Percentiles rank a stretch among this genome's conserved stretches.
These are phyloP conservation scores for Rissa tridactyla DNA, from an alignment of 2,113 vertebrate genomes.

Conservation along the genomic window DNA sequence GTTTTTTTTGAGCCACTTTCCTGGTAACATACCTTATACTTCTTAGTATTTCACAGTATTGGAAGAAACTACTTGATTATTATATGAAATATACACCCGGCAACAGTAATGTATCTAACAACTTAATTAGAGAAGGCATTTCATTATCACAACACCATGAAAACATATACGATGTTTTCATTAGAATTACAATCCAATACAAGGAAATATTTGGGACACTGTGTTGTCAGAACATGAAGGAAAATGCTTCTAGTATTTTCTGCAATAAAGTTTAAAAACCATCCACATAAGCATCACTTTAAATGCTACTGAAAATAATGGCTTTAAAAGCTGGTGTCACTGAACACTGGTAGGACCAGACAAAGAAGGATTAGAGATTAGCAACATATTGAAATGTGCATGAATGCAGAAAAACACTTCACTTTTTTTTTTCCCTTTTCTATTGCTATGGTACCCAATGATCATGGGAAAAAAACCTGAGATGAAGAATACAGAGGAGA, in stretches of 20 bases:
- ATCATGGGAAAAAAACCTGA: conserved; percentile 41
- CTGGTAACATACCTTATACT: not conserved
- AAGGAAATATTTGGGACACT: not conserved
- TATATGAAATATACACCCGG: not conserved
- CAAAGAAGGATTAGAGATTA: conserved; percentile 20
- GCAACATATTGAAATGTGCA: conserved; percentile 26
- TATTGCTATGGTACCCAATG: conserved; percentile 8
- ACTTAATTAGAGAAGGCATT: not conserved
- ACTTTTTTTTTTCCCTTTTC: not conserved
- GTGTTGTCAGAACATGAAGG: not conserved
- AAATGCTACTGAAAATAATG: not conserved
- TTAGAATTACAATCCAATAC: not conserved
- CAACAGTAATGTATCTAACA: not conserved
- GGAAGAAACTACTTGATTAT: not conserved
- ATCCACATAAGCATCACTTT: not conserved
- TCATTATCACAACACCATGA: not conserved
- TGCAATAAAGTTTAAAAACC: not conserved
- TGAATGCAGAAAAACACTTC: not conserved
- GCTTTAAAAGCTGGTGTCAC: not conserved
- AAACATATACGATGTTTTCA: not conserved
- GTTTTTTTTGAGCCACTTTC: not conserved
- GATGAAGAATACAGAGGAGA: conserved; percentile 73
- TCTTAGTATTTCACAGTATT: not conserved
- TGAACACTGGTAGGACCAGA: not conserved
- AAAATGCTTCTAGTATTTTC: not conserved